A percentile compares a stretch with the other conserved stretches of the same genome.
Conservation (phyloP, 2,888 invertebrate species). For the Heliconius charithonia region DNA sequence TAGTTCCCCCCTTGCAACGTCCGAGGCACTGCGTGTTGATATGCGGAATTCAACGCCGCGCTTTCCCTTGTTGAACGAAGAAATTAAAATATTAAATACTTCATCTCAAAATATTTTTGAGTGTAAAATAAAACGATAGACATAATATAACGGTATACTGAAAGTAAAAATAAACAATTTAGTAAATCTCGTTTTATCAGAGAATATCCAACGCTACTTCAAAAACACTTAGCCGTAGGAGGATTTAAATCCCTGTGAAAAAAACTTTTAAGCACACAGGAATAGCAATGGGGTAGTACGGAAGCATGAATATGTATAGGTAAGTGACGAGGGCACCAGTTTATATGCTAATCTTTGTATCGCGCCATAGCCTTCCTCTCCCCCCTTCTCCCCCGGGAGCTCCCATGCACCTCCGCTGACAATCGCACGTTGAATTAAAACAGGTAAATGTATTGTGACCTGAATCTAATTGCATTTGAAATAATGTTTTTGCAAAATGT, state of each 20-base stretch:
- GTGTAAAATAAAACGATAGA: neutral
- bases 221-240: constrained; percentile 9
- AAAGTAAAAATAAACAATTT: neutral
- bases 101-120: neutral
- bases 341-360: constrained; percentile 36
- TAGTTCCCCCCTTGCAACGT: too few relatives aligned
- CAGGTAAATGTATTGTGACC: neutral
- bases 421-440: constrained; percentile 2
- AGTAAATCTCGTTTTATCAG: neutral
- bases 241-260: constrained; percentile 5
- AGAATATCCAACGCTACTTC: neutral
- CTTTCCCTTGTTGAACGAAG: too few relatives aligned
- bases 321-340: constrained; percentile 26
- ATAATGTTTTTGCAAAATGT: neutral
- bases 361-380: neutral
- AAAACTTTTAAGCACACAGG: constrained; percentile 13
- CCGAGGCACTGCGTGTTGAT: too few relatives aligned
- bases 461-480: constrained; percentile 5
- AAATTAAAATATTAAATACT: too few relatives aligned
- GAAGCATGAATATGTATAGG: constrained; percentile 31
- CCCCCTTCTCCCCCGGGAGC: neutral
- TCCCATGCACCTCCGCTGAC: neutral
- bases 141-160: neutral
- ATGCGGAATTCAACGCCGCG: too few relatives aligned
- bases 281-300: constrained; percentile 16